Evolutionary conservation across 2,797 vertebrate genomes (phyloP).

Genomic region (Hoplostethus atlanticus): DNA sequence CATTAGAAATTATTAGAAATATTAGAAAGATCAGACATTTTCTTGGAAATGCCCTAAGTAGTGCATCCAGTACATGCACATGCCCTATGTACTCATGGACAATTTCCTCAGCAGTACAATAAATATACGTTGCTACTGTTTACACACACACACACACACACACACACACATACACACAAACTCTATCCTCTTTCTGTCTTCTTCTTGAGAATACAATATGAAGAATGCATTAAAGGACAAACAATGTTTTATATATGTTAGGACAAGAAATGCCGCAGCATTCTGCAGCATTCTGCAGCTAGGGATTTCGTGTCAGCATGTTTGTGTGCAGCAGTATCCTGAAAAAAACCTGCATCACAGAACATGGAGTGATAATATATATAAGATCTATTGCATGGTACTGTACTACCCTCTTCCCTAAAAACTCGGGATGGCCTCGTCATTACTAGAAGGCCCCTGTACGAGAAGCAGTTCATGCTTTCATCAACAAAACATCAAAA

Average conservation of each 20-base stretch:
- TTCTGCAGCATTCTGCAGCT: neutral
- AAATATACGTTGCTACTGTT: too few species aligned
- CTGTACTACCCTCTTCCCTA: neutral
- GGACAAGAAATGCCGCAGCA: neutral
- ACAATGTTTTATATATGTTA: neutral
- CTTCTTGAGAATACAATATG: too few species aligned
- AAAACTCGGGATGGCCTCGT: neutral
- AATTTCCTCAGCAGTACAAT: conserved; percentile 14
- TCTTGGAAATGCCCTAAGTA: conserved; percentile 36
- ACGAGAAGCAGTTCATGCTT: conserved; percentile 15
- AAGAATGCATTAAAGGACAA: too few species aligned
- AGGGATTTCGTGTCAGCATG: neutral
- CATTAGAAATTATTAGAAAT: too few species aligned
- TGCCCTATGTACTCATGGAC: conserved; percentile 1
- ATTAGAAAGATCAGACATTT: conserved; percentile 23
- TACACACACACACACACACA: neutral
- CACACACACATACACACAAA: neutral
- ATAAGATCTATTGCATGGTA: neutral
- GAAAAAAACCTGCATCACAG: conserved; percentile 8
- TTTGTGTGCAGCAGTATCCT: neutral
- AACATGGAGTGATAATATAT: conserved; percentile 11
- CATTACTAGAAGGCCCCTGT: conserved; percentile 14
- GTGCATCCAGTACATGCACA: conserved; percentile 17
- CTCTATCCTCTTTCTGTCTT: neutral
- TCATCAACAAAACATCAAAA: conserved; percentile 46